A percentile compares a stretch with the other conserved stretches of the same genome.
Evolutionary conservation across 2,888 invertebrate species (phyloP).

Genomic region (Xylocampa areola): DNA sequence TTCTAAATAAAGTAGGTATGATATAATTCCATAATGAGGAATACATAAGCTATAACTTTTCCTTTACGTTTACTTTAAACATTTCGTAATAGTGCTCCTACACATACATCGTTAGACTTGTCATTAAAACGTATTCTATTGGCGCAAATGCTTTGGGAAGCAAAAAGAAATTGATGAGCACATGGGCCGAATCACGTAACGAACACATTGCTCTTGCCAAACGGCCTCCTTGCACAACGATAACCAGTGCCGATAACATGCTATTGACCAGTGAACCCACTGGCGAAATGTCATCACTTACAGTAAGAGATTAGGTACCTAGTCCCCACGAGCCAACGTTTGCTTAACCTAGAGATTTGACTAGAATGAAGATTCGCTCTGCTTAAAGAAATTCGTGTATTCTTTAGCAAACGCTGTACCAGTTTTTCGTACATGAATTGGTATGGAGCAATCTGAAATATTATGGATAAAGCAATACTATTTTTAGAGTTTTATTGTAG

Average conservation of each 20-base stretch:
- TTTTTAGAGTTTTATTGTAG: too few species aligned
- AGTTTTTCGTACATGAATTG: too few species aligned
- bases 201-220: conserved; percentile 52
- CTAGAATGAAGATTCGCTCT: background rate
- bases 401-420: too few species aligned
- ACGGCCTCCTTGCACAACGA: conserved; percentile 58
- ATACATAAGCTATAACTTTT: too few species aligned
- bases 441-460: background rate
- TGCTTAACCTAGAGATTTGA: background rate
- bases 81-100: conserved; percentile 18
- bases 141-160: conserved; percentile 50
- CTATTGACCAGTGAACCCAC: conserved; percentile 41
- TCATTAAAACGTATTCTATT: conserved; percentile 24
- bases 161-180: conserved; percentile 65
- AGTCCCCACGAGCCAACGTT: background rate
- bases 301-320: conserved; percentile 1
- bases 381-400: background rate
- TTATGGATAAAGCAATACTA: too few species aligned
- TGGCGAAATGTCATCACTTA: conserved; percentile 28
- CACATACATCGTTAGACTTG: conserved; percentile 31
- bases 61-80: too few species aligned
- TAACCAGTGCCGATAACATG: conserved; percentile 44
- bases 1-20: too few species aligned
- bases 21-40: too few species aligned
- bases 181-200: conserved; percentile 64